Evolutionary conservation across 2,113 vertebrate genomes (phyloP).

Genomic region (Arothron firmamentum): DNA sequence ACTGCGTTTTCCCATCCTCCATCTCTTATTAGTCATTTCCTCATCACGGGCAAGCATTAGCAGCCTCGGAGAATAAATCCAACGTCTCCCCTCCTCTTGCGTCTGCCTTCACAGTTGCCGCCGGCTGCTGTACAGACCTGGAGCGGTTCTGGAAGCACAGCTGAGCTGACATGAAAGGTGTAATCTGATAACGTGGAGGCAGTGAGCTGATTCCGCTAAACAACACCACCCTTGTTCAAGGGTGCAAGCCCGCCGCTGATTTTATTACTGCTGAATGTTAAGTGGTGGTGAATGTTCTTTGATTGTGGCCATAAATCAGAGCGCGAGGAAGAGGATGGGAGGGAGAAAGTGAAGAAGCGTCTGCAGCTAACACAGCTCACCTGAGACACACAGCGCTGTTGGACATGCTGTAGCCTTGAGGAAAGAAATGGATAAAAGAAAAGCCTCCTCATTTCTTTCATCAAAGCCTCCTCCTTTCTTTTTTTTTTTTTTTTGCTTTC

Average conservation of each 20-base stretch:
- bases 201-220: slow-evolving; percentile 36
- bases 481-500: background rate
- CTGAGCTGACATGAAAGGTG: slow-evolving; percentile 21
- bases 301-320: slow-evolving; percentile 70
- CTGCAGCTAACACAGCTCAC: slow-evolving; percentile 22
- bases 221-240: slow-evolving; percentile 37
- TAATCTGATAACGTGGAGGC: slow-evolving; percentile 38
- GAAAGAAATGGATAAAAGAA: slow-evolving; percentile 25
- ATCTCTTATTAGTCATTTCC: slow-evolving; percentile 61
- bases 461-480: slow-evolving; percentile 38
- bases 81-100: slow-evolving; percentile 16
- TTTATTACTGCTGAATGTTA: slow-evolving; percentile 48
- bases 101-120: slow-evolving; percentile 8
- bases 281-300: slow-evolving; percentile 47
- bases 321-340: background rate
- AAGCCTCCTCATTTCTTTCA: slow-evolving; percentile 30
- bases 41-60: slow-evolving; percentile 38
- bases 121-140: no score
- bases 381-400: slow-evolving; percentile 12
- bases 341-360: background rate
- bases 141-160: background rate
- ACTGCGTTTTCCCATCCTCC: slow-evolving; percentile 42
- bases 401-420: slow-evolving; percentile 21
- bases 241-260: slow-evolving; percentile 30
- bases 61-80: slow-evolving; percentile 33